Evolutionary conservation across 2,797 vertebrate genomes (phyloP).

Genomic region (Scomberomorus guttatus): DNA sequence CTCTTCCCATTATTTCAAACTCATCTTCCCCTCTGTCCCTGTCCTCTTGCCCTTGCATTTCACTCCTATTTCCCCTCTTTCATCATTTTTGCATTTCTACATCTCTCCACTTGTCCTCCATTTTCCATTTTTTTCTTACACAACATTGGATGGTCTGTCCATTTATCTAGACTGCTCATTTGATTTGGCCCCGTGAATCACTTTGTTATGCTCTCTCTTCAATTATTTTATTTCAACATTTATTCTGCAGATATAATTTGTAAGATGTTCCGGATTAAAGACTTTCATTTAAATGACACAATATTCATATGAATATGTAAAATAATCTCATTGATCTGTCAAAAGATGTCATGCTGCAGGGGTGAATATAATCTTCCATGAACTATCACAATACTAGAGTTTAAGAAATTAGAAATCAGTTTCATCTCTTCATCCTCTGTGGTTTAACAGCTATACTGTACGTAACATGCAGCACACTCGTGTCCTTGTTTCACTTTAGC

Average conservation of each 20-base stretch:
- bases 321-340: not conserved
- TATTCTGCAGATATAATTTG: not conserved
- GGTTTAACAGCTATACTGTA: not conserved
- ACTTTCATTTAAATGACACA: not conserved
- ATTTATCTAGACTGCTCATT: not conserved
- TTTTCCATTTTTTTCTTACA: constrained; percentile 13
- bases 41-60: constrained; percentile 53
- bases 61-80: constrained; percentile 54
- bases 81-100: constrained; percentile 60
- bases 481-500: constrained; percentile 56
- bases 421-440: too few relatives aligned
- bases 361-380: not conserved
- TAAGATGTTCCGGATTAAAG: not conserved
- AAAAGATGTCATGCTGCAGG: not conserved
- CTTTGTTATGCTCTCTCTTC: not conserved
- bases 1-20: constrained; percentile 43
- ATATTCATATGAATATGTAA: not conserved
- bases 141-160: constrained; percentile 14
- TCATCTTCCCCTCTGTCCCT: constrained; percentile 44
- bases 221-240: not conserved
- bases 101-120: constrained; percentile 43
- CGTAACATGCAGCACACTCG: constrained; percentile 21
- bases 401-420: not conserved
- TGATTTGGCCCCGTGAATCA: not conserved
- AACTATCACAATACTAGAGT: not conserved